These are phyloP conservation scores for Drosophila tanythrix DNA, from an alignment of 2,888 invertebrate species.

Conservation along the genomic window DNA sequence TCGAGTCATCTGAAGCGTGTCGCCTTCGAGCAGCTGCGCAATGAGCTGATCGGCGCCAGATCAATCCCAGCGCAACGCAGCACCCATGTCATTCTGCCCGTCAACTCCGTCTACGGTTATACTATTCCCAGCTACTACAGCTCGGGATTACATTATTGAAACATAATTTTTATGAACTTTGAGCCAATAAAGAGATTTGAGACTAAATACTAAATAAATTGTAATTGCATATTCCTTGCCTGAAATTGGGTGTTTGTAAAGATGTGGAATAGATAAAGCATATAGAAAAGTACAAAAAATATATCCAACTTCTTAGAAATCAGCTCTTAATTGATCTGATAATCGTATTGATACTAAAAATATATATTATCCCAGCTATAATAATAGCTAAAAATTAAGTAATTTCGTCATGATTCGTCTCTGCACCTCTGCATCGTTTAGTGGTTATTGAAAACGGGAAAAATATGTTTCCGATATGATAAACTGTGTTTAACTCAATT, in stretches of 20 bases:
- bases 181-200: slow-evolving; percentile 39
- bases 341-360: no score
- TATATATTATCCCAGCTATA: not conserved
- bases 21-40: slow-evolving; percentile 68
- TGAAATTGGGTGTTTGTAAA: no score
- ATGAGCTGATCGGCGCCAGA: slow-evolving; percentile 49
- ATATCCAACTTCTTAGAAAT: no score
- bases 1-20: slow-evolving; percentile 71
- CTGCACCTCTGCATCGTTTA: not conserved
- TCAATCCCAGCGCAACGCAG: slow-evolving; percentile 45
- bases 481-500: not conserved
- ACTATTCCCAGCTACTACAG: slow-evolving; percentile 58
- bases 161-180: not conserved
- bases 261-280: no score
- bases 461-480: not conserved
- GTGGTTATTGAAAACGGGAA: not conserved
- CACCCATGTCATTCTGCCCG: slow-evolving; percentile 58
- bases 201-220: not conserved
- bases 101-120: slow-evolving; percentile 55
- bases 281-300: no score
- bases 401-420: not conserved
- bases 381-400: not conserved
- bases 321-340: no score
- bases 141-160: slow-evolving; percentile 68
- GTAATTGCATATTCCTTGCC: no score